A percentile compares a stretch with the other conserved stretches of the same genome.
Conservation (phyloP, 2,888 invertebrate genomes). For the Thysanoteuthis rhombus region DNA sequence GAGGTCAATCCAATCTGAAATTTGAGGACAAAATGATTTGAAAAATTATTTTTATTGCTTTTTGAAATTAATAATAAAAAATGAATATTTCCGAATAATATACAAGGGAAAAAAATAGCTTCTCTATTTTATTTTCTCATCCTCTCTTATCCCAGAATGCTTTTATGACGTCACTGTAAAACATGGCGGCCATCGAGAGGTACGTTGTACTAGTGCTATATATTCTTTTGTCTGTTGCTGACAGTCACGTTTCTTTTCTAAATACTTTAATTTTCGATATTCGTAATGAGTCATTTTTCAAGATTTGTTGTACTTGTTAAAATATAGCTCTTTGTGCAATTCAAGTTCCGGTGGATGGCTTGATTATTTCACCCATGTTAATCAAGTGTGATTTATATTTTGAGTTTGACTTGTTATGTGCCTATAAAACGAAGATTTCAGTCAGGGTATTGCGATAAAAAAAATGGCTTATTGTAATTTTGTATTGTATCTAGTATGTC, state of each 20-base stretch:
- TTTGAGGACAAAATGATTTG: not conserved
- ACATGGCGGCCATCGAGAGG: constrained; percentile 32
- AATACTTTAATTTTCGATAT: not conserved
- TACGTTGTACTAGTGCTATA: not conserved
- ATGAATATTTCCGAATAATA: not conserved
- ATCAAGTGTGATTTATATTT: not conserved
- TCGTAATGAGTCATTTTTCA: not conserved
- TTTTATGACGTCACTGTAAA: constrained; percentile 27
- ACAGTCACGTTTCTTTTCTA: not conserved
- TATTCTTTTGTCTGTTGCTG: not conserved
- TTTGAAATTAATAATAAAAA: not conserved
- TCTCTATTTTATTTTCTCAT: not conserved
- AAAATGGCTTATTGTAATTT: not conserved
- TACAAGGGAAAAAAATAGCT: not conserved
- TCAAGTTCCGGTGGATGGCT: not conserved
- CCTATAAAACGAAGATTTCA: not conserved
- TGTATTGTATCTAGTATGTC: not conserved
- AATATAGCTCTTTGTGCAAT: not conserved
- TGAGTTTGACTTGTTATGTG: not conserved
- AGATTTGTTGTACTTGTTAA: not conserved
- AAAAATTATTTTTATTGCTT: not conserved
- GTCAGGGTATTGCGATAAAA: not conserved
- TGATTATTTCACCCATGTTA: not conserved
- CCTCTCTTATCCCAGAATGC: not conserved
- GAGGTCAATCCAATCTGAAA: not conserved